Conservation (phyloP, 2,797 vertebrate species). For the Acestrorhynchus altus region DNA sequence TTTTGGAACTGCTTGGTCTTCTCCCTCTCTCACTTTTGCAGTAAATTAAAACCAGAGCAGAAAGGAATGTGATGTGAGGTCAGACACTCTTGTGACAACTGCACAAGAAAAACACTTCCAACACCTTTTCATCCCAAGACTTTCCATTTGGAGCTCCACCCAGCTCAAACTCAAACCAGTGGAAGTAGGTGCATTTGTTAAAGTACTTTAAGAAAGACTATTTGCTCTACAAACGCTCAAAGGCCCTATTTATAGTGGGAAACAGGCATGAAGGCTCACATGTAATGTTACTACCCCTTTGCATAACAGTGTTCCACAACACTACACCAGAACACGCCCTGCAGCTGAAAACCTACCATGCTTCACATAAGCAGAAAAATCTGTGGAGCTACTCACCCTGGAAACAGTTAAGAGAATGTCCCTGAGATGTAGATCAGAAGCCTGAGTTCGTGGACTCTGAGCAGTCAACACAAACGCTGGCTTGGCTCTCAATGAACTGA, state of each 20-base stretch:
- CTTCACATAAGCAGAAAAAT: conserved; percentile 48
- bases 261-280: no score
- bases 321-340: conserved; percentile 10
- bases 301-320: no score
- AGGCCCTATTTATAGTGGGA: not conserved
- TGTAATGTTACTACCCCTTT: no score
- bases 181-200: not conserved
- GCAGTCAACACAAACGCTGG: conserved; percentile 88
- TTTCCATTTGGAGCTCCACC: not conserved
- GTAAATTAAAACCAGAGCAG: conserved; percentile 73
- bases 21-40: conserved; percentile 7
- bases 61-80: conserved; percentile 60
- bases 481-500: conserved; percentile 62
- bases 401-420: conserved; percentile 57
- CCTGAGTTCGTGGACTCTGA: conserved; percentile 88
- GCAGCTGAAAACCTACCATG: conserved; percentile 3
- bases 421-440: conserved; percentile 62
- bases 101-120: conserved; percentile 32
- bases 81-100: conserved; percentile 50
- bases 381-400: conserved; percentile 75
- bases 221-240: not conserved
- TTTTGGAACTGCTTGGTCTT: not conserved
- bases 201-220: not conserved
- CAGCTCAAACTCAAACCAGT: not conserved
- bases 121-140: conserved; percentile 21